Evolutionary conservation across 2,797 vertebrate species (phyloP).

Genomic region (Moxostoma hubbsi): DNA sequence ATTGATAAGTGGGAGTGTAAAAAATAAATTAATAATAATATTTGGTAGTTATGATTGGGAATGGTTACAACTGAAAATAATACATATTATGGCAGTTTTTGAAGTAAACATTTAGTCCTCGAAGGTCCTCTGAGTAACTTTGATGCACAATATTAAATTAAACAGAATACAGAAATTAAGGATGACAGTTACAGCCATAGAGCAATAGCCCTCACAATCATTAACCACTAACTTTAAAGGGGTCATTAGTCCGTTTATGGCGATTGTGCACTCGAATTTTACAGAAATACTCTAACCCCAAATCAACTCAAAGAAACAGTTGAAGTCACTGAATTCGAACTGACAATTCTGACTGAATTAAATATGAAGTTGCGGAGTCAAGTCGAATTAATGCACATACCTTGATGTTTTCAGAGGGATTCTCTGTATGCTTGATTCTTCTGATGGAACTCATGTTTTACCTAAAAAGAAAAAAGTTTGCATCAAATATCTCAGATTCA

Average conservation of each 20-base stretch:
- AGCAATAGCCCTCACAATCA: too few species aligned
- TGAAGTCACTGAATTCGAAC: too few species aligned
- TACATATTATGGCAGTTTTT: too few species aligned
- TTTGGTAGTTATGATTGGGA: too few species aligned
- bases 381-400: slow-evolving; percentile 67
- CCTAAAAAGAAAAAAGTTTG: not conserved
- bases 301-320: not conserved
- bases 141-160: too few species aligned
- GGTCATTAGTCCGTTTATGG: not conserved
- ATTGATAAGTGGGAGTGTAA: too few species aligned
- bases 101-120: too few species aligned
- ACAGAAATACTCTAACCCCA: not conserved
- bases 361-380: not conserved
- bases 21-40: too few species aligned
- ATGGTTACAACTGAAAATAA: too few species aligned
- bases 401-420: slow-evolving; percentile 76
- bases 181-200: not conserved
- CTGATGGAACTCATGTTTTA: slow-evolving; percentile 77
- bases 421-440: slow-evolving; percentile 72
- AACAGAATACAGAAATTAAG: not conserved
- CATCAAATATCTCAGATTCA: too few species aligned
- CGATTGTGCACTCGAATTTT: not conserved
- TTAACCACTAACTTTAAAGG: not conserved
- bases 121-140: too few species aligned
- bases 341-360: not conserved